A percentile compares a stretch with the other conserved stretches of the same genome.
Evolutionary conservation across 2,113 vertebrate genomes (phyloP).

Genomic region (Sisor rabdophorus): DNA sequence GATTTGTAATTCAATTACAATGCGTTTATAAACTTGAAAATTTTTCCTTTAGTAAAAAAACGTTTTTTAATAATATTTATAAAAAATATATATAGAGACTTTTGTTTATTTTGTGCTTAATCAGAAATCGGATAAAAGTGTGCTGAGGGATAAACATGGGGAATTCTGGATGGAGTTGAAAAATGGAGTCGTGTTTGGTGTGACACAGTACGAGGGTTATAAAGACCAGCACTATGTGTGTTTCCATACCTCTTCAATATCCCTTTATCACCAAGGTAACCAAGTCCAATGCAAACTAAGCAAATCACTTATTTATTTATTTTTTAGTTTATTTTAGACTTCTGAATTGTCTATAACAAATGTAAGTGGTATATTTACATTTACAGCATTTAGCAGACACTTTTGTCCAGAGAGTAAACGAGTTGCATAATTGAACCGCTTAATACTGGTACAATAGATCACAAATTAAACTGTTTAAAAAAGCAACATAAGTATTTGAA

Average conservation of each 20-base stretch:
- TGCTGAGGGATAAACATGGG: constrained; percentile 80
- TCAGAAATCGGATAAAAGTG: constrained; percentile 76
- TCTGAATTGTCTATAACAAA: too few species aligned
- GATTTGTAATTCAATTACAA: background rate
- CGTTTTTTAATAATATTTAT: too few species aligned
- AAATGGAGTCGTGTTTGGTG: constrained; percentile 82
- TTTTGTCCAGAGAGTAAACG: too few species aligned
- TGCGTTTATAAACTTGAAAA: too few species aligned
- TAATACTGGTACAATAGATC: too few species aligned
- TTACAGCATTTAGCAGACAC: too few species aligned
- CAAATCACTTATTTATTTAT: background rate
- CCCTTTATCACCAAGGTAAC: constrained; percentile 92
- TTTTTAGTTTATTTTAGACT: too few species aligned
- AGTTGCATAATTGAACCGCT: too few species aligned
- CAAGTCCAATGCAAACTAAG: background rate
- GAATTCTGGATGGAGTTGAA: constrained; percentile 95
- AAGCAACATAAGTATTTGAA: too few species aligned
- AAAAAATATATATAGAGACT: background rate
- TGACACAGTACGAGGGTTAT: constrained; percentile 87
- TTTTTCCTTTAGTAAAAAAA: too few species aligned
- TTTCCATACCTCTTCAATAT: constrained; percentile 82
- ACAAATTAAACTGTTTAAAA: too few species aligned
- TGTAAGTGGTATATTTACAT: too few species aligned
- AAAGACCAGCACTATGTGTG: constrained; percentile 94
- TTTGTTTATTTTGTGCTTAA: constrained; percentile 16